These are phyloP conservation scores for Lepidostoma basale DNA, from an alignment of 1,140 invertebrate genomes.

Conservation along the genomic window DNA sequence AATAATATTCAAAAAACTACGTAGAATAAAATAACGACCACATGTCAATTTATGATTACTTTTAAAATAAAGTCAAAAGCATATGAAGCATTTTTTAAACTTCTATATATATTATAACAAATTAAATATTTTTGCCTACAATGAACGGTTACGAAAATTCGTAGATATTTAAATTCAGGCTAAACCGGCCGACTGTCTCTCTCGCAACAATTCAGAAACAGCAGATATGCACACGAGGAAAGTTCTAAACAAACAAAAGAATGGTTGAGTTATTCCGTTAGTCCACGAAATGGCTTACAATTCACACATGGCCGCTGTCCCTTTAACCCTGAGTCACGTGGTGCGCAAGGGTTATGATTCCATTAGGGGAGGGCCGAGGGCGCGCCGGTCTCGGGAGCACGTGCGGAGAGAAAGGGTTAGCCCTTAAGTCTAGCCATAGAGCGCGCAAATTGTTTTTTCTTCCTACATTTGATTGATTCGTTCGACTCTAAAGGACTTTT, in stretches of 20 bases:
- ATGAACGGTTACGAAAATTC: too few species aligned
- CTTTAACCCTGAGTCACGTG: constrained; percentile 16
- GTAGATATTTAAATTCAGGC: too few species aligned
- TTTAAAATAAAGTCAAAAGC: too few species aligned
- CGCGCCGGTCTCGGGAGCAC: neutral
- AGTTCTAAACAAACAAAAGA: neutral
- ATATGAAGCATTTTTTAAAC: too few species aligned
- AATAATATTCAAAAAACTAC: too few species aligned
- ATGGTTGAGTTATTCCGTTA: constrained; percentile 6
- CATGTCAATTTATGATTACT: too few species aligned
- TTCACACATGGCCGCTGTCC: constrained; percentile 23
- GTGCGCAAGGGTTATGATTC: constrained; percentile 17
- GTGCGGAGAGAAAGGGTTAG: constrained; percentile 6
- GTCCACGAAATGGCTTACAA: constrained; percentile 18
- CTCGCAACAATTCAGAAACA: too few species aligned
- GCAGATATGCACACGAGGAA: too few species aligned
- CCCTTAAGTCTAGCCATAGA: neutral
- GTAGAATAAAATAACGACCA: too few species aligned
- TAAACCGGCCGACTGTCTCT: too few species aligned
- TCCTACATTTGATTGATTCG: constrained; percentile 5
- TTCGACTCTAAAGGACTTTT: neutral
- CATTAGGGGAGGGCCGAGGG: constrained; percentile 1
- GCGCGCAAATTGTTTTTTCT: constrained; percentile 13
- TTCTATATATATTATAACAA: too few species aligned
- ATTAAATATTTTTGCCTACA: too few species aligned